A percentile compares a stretch with the other conserved stretches of the same genome.
These are phyloP conservation scores for Sciurus carolinensis DNA, from an alignment of 2,797 vertebrate species.

Conservation along the genomic window DNA sequence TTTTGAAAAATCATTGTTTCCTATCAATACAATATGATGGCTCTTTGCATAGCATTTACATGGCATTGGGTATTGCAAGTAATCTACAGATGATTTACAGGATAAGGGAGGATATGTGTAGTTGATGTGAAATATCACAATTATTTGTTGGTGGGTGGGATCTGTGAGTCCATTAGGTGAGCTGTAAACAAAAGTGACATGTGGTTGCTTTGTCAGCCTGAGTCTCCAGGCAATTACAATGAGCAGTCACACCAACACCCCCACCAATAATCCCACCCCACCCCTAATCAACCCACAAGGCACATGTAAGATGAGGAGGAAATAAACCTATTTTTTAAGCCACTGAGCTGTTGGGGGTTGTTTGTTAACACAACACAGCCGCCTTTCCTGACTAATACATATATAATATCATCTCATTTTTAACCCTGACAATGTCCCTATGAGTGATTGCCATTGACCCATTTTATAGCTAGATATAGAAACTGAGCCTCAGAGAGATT, in stretches of 20 bases:
- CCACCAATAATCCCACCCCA: too few relatives aligned
- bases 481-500: background rate
- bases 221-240: background rate
- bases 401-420: background rate
- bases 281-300: background rate
- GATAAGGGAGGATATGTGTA: too few relatives aligned
- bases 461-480: background rate
- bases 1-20: background rate
- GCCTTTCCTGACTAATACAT: background rate
- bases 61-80: background rate
- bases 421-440: background rate
- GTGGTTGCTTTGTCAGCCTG: background rate
- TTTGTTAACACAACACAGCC: background rate
- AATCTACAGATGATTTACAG: background rate
- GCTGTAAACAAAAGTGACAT: background rate
- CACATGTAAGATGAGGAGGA: background rate
- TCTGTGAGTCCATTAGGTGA: background rate
- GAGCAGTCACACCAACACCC: background rate
- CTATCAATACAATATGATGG: too few relatives aligned
- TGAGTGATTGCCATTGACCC: background rate
- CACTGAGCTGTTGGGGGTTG: background rate
- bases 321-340: background rate
- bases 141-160: too few relatives aligned
- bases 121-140: background rate
- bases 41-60: background rate